Conservation (phyloP, 2,888 invertebrate species). For the Bembecia ichneumoniformis region DNA sequence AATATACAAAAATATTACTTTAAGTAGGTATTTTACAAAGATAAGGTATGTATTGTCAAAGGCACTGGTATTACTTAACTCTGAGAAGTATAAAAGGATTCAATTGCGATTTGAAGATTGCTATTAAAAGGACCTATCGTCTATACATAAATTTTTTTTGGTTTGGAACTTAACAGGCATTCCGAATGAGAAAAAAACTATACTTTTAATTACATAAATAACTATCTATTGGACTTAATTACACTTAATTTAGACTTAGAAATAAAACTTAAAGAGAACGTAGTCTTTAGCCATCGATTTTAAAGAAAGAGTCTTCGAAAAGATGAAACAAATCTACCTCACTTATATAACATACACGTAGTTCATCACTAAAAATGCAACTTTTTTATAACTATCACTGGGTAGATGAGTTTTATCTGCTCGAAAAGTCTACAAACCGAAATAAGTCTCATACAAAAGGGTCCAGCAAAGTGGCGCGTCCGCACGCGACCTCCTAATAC, state of each 20-base stretch:
- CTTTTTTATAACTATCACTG: slow-evolving; percentile 63
- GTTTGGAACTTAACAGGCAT: slow-evolving; percentile 56
- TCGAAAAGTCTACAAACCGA: slow-evolving; percentile 68
- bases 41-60: slow-evolving; percentile 69
- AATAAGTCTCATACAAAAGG: slow-evolving; percentile 46
- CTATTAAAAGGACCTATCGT: slow-evolving; percentile 38
- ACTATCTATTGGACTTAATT: slow-evolving; percentile 58
- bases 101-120: slow-evolving; percentile 11
- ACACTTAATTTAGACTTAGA: slow-evolving; percentile 54
- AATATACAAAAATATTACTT: slow-evolving; percentile 66
- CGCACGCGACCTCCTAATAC: slow-evolving; percentile 25
- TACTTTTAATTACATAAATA: slow-evolving; percentile 62
- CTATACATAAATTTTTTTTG: slow-evolving; percentile 40
- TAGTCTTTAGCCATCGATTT: slow-evolving; percentile 70
- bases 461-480: slow-evolving; percentile 21
- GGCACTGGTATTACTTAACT: slow-evolving; percentile 62
- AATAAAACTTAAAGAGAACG: slow-evolving; percentile 49
- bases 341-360: slow-evolving; percentile 56
- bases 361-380: slow-evolving; percentile 70
- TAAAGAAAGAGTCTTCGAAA: slow-evolving; percentile 66
- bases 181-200: slow-evolving; percentile 56
- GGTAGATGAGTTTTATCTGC: slow-evolving; percentile 69
- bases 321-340: slow-evolving; percentile 70
- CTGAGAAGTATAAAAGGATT: slow-evolving; percentile 30
- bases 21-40: slow-evolving; percentile 50